These are phyloP conservation scores for Cantharis rustica DNA, from an alignment of 2,888 invertebrate genomes.

Conservation along the genomic window DNA sequence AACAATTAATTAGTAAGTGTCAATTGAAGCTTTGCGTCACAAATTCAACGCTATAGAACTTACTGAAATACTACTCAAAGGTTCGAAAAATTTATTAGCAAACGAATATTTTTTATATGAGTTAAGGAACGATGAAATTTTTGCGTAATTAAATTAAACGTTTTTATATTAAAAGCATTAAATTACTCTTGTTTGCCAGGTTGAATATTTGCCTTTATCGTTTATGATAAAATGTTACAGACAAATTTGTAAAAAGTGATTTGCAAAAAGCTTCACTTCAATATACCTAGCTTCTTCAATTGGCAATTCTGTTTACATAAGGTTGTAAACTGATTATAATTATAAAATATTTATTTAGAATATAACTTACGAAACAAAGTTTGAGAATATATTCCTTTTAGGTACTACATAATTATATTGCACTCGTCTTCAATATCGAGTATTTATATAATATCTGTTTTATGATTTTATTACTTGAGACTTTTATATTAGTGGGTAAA, in stretches of 20 bases:
- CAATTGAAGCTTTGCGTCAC: neutral
- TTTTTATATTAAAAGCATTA: neutral
- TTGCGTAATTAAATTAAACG: neutral
- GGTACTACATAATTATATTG: neutral
- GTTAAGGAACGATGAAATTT: neutral
- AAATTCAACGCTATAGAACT: neutral
- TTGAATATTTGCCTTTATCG: neutral
- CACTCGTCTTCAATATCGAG: neutral
- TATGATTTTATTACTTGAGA: too few species aligned
- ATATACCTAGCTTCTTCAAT: neutral
- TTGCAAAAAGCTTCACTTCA: neutral
- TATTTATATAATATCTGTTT: too few species aligned
- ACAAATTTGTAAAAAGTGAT: neutral
- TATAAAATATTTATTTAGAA: neutral
- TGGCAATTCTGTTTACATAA: neutral
- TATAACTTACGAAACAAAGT: neutral
- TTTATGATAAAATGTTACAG: neutral
- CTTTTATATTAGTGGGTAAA: too few species aligned
- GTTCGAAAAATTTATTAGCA: neutral
- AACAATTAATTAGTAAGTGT: neutral
- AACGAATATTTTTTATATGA: neutral
- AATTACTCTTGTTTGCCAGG: neutral
- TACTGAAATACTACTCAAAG: neutral
- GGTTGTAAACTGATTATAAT: neutral
- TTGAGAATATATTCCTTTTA: neutral